A percentile compares a stretch with the other conserved stretches of the same genome.
These are phyloP conservation scores for Platysternon megacephalum DNA, from an alignment of 2,113 vertebrate species.

Conservation along the genomic window DNA sequence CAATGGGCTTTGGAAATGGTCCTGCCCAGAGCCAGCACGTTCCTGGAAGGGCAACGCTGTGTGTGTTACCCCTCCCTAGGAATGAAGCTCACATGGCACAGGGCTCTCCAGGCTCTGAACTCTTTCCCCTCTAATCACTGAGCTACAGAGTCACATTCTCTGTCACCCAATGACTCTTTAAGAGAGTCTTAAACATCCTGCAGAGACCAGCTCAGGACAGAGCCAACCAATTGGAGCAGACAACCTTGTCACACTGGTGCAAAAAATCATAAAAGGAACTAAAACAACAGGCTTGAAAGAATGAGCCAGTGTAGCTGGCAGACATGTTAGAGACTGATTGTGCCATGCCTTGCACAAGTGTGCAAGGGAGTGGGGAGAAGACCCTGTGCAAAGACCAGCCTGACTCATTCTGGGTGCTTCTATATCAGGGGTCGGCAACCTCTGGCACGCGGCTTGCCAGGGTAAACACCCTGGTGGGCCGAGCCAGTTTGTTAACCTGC, in stretches of 20 bases:
- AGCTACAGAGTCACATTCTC: background rate
- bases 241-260: background rate
- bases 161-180: slow-evolving; percentile 32
- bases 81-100: slow-evolving; percentile 8
- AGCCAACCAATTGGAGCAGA: background rate
- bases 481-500: too few relatives aligned
- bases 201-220: background rate
- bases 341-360: background rate
- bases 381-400: fast-evolving
- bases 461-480: too few relatives aligned
- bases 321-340: background rate
- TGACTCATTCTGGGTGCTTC: background rate
- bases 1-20: background rate
- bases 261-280: background rate
- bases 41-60: slow-evolving; percentile 57
- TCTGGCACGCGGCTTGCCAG: too few relatives aligned
- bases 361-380: background rate
- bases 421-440: too few relatives aligned
- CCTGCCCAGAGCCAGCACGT: slow-evolving; percentile 7
- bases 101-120: slow-evolving; percentile 3
- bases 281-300: background rate
- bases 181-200: background rate
- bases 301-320: background rate
- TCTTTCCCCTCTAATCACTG: background rate
- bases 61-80: slow-evolving; percentile 52